Conservation (phyloP, 2,888 invertebrate species). For the Morinoia aosen region DNA sequence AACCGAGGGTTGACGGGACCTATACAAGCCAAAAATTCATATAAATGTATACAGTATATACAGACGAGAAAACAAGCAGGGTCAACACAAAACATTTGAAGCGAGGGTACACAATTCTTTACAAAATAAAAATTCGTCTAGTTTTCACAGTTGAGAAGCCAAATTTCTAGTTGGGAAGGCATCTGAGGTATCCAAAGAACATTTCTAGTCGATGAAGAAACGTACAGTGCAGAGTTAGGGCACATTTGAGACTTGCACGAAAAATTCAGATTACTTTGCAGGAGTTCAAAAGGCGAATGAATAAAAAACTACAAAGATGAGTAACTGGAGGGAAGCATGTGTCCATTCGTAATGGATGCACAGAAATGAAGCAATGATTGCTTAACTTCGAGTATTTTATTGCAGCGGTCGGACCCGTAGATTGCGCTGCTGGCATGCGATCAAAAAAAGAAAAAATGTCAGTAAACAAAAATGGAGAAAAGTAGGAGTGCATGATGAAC, state of each 20-base stretch:
- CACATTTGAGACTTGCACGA: background rate
- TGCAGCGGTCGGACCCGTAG: too few species aligned
- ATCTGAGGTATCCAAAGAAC: background rate
- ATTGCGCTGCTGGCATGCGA: too few species aligned
- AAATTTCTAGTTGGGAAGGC: background rate
- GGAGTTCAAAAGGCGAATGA: background rate
- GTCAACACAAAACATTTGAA: too few species aligned
- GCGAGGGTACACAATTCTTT: too few species aligned
- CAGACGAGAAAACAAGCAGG: too few species aligned
- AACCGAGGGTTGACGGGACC: too few species aligned
- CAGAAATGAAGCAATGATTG: background rate
- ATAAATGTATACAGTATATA: too few species aligned
- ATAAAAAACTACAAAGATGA: background rate
- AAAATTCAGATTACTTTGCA: background rate
- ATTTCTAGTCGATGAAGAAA: background rate
- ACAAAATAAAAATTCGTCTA: too few species aligned
- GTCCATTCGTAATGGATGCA: background rate
- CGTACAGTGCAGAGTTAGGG: background rate
- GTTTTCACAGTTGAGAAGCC: too few species aligned
- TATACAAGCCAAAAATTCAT: too few species aligned
- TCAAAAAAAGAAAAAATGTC: too few species aligned
- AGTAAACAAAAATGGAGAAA: background rate
- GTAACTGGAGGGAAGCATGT: background rate
- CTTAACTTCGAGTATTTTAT: background rate
- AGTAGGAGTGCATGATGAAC: background rate